Evolutionary conservation across 2,888 invertebrate genomes (phyloP).

Genomic region (Stenodera caucasica): DNA sequence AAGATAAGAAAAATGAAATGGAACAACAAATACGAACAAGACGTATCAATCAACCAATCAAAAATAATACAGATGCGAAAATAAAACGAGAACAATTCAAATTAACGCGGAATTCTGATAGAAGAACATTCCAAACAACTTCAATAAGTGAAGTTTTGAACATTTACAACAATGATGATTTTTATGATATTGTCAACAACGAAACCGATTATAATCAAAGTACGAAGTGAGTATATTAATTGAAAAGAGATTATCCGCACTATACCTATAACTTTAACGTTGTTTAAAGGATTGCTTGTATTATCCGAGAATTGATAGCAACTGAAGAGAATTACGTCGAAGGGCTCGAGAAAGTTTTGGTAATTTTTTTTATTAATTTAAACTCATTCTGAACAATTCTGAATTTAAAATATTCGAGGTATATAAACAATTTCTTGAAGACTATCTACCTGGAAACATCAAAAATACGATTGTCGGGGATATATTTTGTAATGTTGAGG

Average conservation of each 20-base stretch:
- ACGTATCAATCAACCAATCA: background rate
- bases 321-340: constrained; percentile 49
- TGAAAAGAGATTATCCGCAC: too few relatives aligned
- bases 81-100: background rate
- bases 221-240: background rate
- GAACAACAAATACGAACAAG: background rate
- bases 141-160: background rate
- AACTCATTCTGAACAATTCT: too few relatives aligned
- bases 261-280: too few relatives aligned
- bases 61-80: background rate
- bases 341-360: constrained; percentile 46
- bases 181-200: background rate
- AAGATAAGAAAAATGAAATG: background rate
- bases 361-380: constrained; percentile 30
- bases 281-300: constrained; percentile 41
- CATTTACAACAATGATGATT: background rate
- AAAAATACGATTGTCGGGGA: constrained; percentile 42
- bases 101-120: background rate
- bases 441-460: constrained; percentile 32
- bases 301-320: constrained; percentile 48
- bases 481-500: too few relatives aligned
- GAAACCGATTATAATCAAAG: background rate
- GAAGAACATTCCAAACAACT: background rate
- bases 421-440: constrained; percentile 45
- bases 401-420: constrained; percentile 39